phyloP scores from a whole-genome alignment of 2,113 vertebrate species.

The Hippopotamus amphibius region DNA sequence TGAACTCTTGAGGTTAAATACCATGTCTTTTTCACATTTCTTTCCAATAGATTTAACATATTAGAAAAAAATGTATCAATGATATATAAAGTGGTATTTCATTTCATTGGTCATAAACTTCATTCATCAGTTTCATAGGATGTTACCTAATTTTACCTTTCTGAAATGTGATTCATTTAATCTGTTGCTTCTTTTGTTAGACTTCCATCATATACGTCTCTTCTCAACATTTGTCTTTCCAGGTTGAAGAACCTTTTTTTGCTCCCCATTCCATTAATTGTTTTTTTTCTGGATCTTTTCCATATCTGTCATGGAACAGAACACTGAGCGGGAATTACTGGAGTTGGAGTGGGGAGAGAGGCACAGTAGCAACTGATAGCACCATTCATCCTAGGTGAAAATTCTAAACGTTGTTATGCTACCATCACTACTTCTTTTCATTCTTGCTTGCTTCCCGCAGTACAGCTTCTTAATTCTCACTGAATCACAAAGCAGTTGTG shows the following conservation, averaged over 20 bases:
- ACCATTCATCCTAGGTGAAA: neutral
- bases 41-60: neutral
- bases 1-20: constrained; percentile 40
- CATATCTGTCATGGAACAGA: neutral
- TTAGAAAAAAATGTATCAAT: constrained; percentile 1
- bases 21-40: neutral
- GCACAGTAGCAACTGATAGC: neutral
- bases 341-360: neutral
- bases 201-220: neutral
- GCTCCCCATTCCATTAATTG: neutral
- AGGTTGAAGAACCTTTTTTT: neutral
- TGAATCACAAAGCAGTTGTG: constrained; percentile 25
- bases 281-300: constrained; percentile 29
- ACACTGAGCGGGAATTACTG: neutral
- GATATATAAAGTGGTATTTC: constrained; percentile 8
- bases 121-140: constrained; percentile 1
- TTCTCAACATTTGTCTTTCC: constrained; percentile 29
- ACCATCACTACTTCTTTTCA: neutral
- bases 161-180: neutral
- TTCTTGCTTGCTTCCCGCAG: neutral
- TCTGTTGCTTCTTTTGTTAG: constrained; percentile 15
- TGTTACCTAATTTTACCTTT: constrained; percentile 20
- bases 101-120: constrained; percentile 19
- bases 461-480: neutral
- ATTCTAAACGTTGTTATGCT: neutral